Evolutionary conservation across 1,140 invertebrate genomes (phyloP).

Genomic region (Planococcus citri): DNA sequence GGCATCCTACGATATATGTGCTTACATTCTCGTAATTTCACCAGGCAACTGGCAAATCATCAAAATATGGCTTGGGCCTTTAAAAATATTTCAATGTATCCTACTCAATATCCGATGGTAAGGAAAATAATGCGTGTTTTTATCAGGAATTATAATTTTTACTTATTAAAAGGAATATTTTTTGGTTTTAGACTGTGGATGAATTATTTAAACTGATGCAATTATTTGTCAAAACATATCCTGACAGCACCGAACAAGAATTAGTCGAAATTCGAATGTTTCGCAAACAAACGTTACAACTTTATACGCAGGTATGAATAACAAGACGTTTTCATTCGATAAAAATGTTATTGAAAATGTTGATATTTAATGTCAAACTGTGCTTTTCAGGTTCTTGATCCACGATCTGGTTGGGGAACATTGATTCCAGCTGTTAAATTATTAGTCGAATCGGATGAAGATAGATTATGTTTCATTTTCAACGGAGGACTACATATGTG

Average conservation of each 20-base stretch:
- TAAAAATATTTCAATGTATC: conserved; percentile 87
- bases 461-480: conserved; percentile 73
- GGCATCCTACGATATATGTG: conserved; percentile 79
- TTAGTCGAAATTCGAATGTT: conserved; percentile 69
- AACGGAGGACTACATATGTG: conserved; percentile 77
- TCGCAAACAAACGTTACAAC: conserved; percentile 62
- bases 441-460: conserved; percentile 75
- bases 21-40: conserved; percentile 70
- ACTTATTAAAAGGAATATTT: background rate
- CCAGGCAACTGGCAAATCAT: conserved; percentile 72
- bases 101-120: conserved; percentile 75
- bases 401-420: conserved; percentile 74
- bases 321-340: conserved; percentile 72
- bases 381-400: conserved; percentile 60
- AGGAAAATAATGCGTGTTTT: conserved; percentile 30
- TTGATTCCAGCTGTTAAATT: conserved; percentile 76
- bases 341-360: conserved; percentile 78
- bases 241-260: conserved; percentile 60
- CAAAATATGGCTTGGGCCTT: conserved; percentile 95
- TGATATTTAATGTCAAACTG: conserved; percentile 71
- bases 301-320: conserved; percentile 65
- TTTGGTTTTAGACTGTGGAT: conserved; percentile 56
- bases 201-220: conserved; percentile 83
- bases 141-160: background rate
- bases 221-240: conserved; percentile 59